phyloP scores from a whole-genome alignment of 2,888 invertebrate genomes.

The Parascotia fuliginaria region DNA sequence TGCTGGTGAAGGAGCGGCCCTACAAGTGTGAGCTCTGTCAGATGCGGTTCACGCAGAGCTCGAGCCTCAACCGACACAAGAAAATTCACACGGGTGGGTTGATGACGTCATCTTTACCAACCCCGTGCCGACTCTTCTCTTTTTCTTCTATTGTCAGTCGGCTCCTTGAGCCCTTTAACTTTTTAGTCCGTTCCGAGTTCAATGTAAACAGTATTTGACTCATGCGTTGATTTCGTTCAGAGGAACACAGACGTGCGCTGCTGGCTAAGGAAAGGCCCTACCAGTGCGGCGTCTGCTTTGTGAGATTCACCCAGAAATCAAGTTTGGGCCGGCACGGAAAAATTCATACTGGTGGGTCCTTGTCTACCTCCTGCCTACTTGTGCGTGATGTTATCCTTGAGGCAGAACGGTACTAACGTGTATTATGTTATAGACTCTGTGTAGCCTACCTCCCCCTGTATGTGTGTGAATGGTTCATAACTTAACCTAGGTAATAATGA shows the following conservation, averaged over 20 bases:
- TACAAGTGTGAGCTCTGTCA: conserved; percentile 89
- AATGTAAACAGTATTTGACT: conserved; percentile 56
- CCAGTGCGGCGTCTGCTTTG: conserved; percentile 88
- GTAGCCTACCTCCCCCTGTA: conserved; percentile 82
- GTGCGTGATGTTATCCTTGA: conserved; percentile 71
- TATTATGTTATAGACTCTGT: conserved; percentile 51
- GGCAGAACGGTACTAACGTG: conserved; percentile 73
- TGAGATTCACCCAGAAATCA: conserved; percentile 89
- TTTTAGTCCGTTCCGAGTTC: conserved; percentile 40
- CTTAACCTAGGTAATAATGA: conserved; percentile 64
- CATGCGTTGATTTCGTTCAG: conserved; percentile 75
- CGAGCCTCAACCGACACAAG: conserved; percentile 90
- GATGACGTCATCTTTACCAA: conserved; percentile 52
- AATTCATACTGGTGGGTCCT: conserved; percentile 86
- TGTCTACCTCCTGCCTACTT: conserved; percentile 65
- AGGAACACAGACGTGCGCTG: conserved; percentile 80
- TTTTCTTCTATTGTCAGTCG: conserved; percentile 40
- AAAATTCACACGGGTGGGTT: conserved; percentile 88
- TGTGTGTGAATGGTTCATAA: conserved; percentile 73
- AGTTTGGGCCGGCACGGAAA: conserved; percentile 89
- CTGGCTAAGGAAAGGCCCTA: conserved; percentile 84
- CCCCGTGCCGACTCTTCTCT: conserved; percentile 57
- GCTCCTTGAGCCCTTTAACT: conserved; percentile 49
- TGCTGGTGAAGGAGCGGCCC: conserved; percentile 86
- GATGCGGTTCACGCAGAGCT: conserved; percentile 90